Percentiles rank a stretch among this genome's conserved stretches.
These are phyloP conservation scores for Linepithema humile DNA, from an alignment of 1,140 invertebrate genomes.

Conservation along the genomic window DNA sequence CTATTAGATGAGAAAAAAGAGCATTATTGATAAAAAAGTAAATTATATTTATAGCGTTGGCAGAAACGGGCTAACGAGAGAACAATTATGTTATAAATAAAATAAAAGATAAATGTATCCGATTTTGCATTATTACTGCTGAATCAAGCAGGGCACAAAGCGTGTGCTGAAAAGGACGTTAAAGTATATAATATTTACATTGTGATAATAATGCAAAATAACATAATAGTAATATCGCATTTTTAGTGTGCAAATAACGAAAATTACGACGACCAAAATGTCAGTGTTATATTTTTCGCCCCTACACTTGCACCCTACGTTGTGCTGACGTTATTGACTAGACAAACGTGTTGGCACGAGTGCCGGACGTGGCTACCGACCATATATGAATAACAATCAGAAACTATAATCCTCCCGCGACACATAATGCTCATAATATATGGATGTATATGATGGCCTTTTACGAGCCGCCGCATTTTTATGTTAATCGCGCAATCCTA, in stretches of 20 bases:
- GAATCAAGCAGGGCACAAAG: background rate
- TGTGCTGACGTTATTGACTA: conserved; percentile 64
- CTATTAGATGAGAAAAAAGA: background rate
- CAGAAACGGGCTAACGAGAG: background rate
- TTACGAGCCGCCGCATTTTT: conserved; percentile 80
- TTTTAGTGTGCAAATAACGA: background rate
- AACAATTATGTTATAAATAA: background rate
- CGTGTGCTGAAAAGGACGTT: background rate
- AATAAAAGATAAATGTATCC: background rate
- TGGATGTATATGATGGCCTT: conserved; percentile 71
- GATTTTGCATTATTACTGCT: background rate
- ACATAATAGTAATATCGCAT: background rate
- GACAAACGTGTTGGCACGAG: conserved; percentile 52
- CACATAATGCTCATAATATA: conserved; percentile 67
- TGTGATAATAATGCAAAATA: background rate
- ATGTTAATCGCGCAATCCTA: conserved; percentile 79
- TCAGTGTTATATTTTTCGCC: background rate
- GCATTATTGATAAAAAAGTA: background rate
- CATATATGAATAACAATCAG: conserved; percentile 81
- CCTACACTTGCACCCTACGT: conserved; percentile 18
- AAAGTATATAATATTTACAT: background rate
- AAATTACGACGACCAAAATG: conserved; percentile 1
- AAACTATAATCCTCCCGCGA: conserved; percentile 74
- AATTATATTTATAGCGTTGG: background rate
- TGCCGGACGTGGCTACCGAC: conserved; percentile 58